Evolutionary conservation across 2,888 invertebrate genomes (phyloP).

Genomic region (Mycalesis mineus): DNA sequence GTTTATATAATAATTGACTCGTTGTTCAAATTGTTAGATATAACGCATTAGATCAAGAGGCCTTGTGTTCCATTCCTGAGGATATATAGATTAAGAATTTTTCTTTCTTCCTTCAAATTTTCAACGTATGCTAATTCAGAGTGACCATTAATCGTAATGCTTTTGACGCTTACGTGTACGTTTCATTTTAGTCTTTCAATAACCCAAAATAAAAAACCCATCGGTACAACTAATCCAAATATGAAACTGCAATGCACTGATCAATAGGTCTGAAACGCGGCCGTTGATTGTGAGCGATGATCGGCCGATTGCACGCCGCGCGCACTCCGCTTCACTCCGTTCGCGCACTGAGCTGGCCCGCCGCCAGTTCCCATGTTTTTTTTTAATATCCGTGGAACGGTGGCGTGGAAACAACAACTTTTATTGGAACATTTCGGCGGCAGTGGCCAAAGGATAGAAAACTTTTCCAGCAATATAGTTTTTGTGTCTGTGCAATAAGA

Average conservation of each 20-base stretch:
- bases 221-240: constrained; percentile 1
- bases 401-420: constrained; percentile 43
- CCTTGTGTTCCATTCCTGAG: too few species aligned
- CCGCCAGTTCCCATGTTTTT: constrained; percentile 55
- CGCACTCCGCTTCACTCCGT: constrained; percentile 7
- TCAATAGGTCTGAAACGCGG: constrained; percentile 7
- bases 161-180: too few species aligned
- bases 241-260: constrained; percentile 1
- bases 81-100: too few species aligned
- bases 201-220: too few species aligned
- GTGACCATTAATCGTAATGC: too few species aligned
- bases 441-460: constrained; percentile 5
- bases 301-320: constrained; percentile 19
- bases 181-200: too few species aligned
- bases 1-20: too few species aligned
- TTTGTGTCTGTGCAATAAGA: constrained; percentile 10
- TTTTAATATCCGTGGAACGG: constrained; percentile 44
- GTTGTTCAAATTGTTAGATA: too few species aligned
- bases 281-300: constrained; percentile 18
- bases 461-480: constrained; percentile 11
- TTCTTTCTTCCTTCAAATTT: too few species aligned
- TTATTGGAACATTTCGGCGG: constrained; percentile 44
- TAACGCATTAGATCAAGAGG: too few species aligned
- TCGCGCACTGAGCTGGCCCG: constrained; percentile 42
- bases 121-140: too few species aligned